Percentiles rank a stretch among this genome's conserved stretches.
These are phyloP conservation scores for Macroteleia sp. DNA, from an alignment of 2,888 invertebrate species.

Conservation along the genomic window DNA sequence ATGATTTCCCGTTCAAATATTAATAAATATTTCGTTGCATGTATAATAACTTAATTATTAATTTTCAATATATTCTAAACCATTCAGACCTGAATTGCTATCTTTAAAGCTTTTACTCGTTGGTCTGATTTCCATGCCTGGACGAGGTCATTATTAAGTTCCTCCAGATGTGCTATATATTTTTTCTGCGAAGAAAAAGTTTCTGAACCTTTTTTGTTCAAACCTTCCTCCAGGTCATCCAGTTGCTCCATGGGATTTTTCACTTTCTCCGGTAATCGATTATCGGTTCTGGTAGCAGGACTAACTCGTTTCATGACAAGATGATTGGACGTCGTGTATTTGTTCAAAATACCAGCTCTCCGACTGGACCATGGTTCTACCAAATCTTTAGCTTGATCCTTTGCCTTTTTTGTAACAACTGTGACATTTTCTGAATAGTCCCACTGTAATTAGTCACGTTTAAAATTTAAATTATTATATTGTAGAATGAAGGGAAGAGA, in stretches of 20 bases:
- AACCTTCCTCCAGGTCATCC: slow-evolving; percentile 96
- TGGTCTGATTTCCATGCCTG: slow-evolving; percentile 97
- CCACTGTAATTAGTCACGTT: slow-evolving; percentile 70
- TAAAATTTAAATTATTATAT: background rate
- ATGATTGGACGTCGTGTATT: slow-evolving; percentile 97
- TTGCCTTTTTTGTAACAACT: slow-evolving; percentile 73
- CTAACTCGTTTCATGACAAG: slow-evolving; percentile 90
- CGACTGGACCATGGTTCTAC: slow-evolving; percentile 92
- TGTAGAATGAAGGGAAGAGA: no score
- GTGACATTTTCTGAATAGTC: slow-evolving; percentile 78
- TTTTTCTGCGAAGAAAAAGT: slow-evolving; percentile 94
- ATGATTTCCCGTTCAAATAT: no score
- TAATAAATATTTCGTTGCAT: no score
- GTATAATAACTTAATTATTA: no score
- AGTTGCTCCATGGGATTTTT: slow-evolving; percentile 95
- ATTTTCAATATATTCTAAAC: no score
- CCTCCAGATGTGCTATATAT: slow-evolving; percentile 94
- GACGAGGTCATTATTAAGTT: slow-evolving; percentile 95
- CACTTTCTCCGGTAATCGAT: slow-evolving; percentile 92
- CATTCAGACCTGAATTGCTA: slow-evolving; percentile 91
- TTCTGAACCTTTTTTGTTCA: slow-evolving; percentile 93
- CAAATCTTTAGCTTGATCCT: slow-evolving; percentile 82
- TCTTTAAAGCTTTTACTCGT: slow-evolving; percentile 97
- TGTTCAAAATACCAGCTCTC: slow-evolving; percentile 91
- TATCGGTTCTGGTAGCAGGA: slow-evolving; percentile 87